Evolutionary conservation across 2,888 invertebrate genomes (phyloP).

Genomic region (Pristionchus maxplancki): DNA sequence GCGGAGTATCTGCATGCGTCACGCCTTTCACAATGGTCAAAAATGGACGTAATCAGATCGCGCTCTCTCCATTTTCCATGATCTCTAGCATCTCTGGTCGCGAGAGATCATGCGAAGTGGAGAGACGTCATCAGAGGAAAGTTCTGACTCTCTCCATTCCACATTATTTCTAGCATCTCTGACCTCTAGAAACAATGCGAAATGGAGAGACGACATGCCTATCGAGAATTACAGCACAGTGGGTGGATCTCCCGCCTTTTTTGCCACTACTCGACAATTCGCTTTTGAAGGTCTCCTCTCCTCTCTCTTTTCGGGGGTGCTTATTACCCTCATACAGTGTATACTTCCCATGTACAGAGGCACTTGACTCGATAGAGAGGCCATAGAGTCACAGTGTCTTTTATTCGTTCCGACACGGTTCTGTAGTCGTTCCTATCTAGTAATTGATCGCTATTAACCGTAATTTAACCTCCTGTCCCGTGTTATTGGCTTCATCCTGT

Average conservation of each 20-base stretch:
- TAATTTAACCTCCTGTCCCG: background rate
- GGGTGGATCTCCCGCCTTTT: background rate
- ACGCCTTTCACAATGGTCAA: background rate
- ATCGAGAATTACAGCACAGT: background rate
- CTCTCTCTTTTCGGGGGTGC: background rate
- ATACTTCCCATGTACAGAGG: background rate
- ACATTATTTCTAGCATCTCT: background rate
- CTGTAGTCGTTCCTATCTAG: background rate
- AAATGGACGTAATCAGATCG: background rate
- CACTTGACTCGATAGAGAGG: conserved; percentile 11
- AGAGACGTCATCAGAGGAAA: too few relatives aligned
- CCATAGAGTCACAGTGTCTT: background rate
- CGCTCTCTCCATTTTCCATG: too few relatives aligned
- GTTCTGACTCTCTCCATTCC: background rate
- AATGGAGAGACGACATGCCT: background rate
- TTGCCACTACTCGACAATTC: conserved; percentile 26
- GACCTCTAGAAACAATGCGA: background rate
- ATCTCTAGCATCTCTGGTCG: too few relatives aligned
- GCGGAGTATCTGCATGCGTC: background rate
- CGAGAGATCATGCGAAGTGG: too few relatives aligned
- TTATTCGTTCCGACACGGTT: background rate
- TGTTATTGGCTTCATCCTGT: background rate
- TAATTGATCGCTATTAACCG: background rate
- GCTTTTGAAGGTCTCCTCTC: conserved; percentile 27
- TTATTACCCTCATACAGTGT: conserved; percentile 33